These are phyloP conservation scores for Nothoprocta pentlandii DNA, from an alignment of 2,113 vertebrate genomes.

Conservation along the genomic window DNA sequence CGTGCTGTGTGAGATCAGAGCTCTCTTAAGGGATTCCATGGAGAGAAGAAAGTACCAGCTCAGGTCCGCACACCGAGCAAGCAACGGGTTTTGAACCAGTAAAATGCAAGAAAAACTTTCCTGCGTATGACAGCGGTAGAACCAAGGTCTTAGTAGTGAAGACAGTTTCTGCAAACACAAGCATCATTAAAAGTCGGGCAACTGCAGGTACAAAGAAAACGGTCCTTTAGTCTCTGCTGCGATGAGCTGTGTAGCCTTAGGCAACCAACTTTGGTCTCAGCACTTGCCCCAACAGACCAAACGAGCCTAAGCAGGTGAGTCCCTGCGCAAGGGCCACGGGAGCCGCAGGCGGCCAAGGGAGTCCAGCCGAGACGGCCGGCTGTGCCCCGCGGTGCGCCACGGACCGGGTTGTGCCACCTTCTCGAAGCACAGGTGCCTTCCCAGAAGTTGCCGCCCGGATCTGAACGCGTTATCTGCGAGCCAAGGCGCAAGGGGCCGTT, in stretches of 20 bases:
- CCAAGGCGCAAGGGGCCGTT: too few species aligned
- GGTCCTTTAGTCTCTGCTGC: background rate
- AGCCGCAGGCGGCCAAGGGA: background rate
- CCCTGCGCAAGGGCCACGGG: background rate
- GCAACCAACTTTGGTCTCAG: background rate
- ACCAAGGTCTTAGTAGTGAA: background rate
- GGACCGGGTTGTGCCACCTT: too few species aligned
- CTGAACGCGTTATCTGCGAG: too few species aligned
- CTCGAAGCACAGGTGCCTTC: too few species aligned
- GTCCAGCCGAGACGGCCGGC: rapidly evolving
- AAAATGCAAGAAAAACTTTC: rapidly evolving
- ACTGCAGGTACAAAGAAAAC: background rate
- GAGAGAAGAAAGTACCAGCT: background rate
- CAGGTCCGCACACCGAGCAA: rapidly evolving
- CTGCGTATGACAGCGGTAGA: background rate
- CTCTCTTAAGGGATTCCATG: background rate
- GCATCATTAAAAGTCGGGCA: background rate
- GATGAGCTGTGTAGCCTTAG: background rate
- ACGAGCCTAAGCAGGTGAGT: rapidly evolving
- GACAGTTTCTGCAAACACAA: background rate
- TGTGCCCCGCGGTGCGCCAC: too few species aligned
- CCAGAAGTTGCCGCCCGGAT: too few species aligned
- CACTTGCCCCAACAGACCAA: background rate
- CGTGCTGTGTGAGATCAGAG: background rate
- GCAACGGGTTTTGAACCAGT: background rate